Conservation (phyloP, 2,797 vertebrate species). For the Protonibea diacanthus region DNA sequence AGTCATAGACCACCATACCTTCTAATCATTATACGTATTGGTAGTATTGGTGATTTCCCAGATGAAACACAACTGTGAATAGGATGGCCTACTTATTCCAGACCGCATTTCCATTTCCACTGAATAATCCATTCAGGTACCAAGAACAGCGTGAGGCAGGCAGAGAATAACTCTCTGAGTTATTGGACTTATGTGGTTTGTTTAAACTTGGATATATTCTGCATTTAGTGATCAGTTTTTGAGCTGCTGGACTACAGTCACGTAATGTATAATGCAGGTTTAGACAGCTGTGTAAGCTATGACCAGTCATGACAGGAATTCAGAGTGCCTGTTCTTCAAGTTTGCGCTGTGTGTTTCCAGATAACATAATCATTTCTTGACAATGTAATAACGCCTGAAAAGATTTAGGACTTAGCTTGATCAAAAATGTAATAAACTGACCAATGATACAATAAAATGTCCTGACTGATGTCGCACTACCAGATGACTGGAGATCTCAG, state of each 20-base stretch:
- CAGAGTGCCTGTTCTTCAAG: neutral
- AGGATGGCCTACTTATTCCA: conserved; percentile 69
- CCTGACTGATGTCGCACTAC: too few relatives aligned
- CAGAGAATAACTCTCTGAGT: conserved; percentile 30
- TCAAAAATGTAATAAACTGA: too few relatives aligned
- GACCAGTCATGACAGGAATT: conserved; percentile 14
- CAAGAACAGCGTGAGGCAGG: conserved; percentile 20
- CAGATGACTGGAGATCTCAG: too few relatives aligned
- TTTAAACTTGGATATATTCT: conserved; percentile 34
- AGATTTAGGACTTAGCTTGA: too few relatives aligned
- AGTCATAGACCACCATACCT: conserved; percentile 29
- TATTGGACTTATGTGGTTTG: conserved; percentile 19
- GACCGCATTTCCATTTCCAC: conserved; percentile 53
- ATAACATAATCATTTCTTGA: too few relatives aligned
- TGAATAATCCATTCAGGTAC: conserved; percentile 63
- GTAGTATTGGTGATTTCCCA: conserved; percentile 66
- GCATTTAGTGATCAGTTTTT: neutral
- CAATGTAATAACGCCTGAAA: too few relatives aligned
- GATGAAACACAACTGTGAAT: conserved; percentile 68
- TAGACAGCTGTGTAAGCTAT: conserved; percentile 10
- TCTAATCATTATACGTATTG: conserved; percentile 65
- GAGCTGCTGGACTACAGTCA: neutral
- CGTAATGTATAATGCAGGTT: neutral
- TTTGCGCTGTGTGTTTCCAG: neutral
- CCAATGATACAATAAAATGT: too few relatives aligned